Conservation (phyloP, 2,113 vertebrate species). For the Vidua macroura region DNA sequence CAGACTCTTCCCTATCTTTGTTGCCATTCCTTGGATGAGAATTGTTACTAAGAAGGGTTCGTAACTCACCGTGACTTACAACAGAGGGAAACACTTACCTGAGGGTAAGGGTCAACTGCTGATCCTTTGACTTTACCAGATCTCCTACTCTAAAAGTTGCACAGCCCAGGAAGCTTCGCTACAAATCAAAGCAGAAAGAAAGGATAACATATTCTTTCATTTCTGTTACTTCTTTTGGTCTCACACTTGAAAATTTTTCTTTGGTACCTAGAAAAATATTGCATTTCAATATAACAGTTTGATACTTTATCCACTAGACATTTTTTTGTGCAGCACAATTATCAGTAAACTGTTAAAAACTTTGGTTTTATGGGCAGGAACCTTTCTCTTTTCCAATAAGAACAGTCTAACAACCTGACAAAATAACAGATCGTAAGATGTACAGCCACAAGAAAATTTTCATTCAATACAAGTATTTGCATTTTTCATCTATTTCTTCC, state of each 20-base stretch:
- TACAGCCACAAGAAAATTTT: not conserved
- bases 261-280: not conserved
- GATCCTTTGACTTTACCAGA: conserved; percentile 89
- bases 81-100: conserved; percentile 77
- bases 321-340: not conserved
- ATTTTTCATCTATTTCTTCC: not conserved
- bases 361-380: not conserved
- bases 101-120: conserved; percentile 86
- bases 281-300: not conserved
- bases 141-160: conserved; percentile 89
- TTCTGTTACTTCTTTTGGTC: not conserved
- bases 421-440: not conserved
- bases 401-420: not conserved
- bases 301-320: not conserved
- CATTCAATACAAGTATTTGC: not conserved
- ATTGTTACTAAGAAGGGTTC: not conserved
- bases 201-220: not conserved
- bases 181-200: conserved; percentile 55
- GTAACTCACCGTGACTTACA: not conserved
- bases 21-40: not conserved
- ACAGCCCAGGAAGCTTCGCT: conserved; percentile 91
- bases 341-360: not conserved
- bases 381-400: not conserved
- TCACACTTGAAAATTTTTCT: not conserved
- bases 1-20: not conserved